Base-by-base conservation (phyloP, 2,797 vertebrate species). In the Brachyrhaphis roseni region DNA sequence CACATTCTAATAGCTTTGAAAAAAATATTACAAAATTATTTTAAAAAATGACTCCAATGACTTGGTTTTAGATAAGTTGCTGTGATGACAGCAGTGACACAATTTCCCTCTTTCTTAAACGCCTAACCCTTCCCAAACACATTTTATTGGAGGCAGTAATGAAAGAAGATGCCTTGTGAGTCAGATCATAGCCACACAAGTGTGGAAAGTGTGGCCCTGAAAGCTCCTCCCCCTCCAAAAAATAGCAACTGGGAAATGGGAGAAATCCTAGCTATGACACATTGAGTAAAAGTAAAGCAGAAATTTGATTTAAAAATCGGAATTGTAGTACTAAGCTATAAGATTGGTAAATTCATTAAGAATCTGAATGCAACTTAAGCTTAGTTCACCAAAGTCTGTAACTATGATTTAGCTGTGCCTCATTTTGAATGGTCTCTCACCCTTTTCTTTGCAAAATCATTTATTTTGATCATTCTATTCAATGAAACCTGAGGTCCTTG, bases 141-240 rank as follows among this genome's bases (percentile, higher is more conserved):
- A 83, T 83, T 84, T 88, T 51, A 82, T 66, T 79, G 82, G 86
- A 90, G 72, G 79, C 82, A 82, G 72, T 39, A 72, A 78, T 76
- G 71, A 74, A 90, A 80, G 86, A 86, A 89, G 88, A 93, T 91
- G 89, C 91, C 90, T 86, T 80, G 62, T 83, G 90, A 92, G 86
- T 93, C 87, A 86, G 87, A 88, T 83, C 80, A 79, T 82, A 87
- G 86, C 84, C 87, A 88, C 76, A 88, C 34, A 59, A 87, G 79
- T 75, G 83, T 84, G 83, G 83, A 76, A 78, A 86, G 84, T 78
- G 86, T 80, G 84, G 75, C 80, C 83, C 87, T 39, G 75, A 90
- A 87, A 84, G 82, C 84, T 84, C 80, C 66, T 41, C 66, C 36
- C 64, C 8, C 62, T 34, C 36, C 78, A 84, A 80, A 84, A 89